These are phyloP conservation scores for Burhinus oedicnemus DNA, from an alignment of 2,113 vertebrate genomes.

Conservation along the genomic window DNA sequence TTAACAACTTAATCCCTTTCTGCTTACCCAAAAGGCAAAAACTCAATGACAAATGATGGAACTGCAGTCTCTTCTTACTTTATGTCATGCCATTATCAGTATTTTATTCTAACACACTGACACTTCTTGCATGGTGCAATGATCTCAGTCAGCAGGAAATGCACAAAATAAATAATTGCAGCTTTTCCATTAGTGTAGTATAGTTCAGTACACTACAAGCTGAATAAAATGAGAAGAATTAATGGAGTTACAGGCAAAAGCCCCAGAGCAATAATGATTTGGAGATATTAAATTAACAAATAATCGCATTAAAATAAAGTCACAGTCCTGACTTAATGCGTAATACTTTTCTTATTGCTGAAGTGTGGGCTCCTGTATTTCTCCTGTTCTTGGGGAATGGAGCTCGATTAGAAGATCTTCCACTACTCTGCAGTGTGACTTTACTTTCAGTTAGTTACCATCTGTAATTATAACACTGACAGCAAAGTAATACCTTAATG, in stretches of 20 bases:
- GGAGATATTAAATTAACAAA: slow-evolving; percentile 30
- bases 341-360: neutral
- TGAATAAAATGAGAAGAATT: slow-evolving; percentile 34
- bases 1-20: neutral
- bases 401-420: neutral
- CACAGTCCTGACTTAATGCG: neutral
- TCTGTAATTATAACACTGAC: neutral
- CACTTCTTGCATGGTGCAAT: slow-evolving; percentile 10
- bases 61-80: neutral
- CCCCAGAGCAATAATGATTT: neutral
- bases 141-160: slow-evolving; percentile 41
- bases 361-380: neutral
- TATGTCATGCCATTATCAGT: neutral
- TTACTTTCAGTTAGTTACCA: neutral
- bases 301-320: slow-evolving; percentile 28
- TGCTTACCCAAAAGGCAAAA: slow-evolving; percentile 18
- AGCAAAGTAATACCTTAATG: neutral
- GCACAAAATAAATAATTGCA: slow-evolving; percentile 58
- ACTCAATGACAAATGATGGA: neutral
- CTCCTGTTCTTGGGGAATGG: neutral
- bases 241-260: slow-evolving; percentile 33
- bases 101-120: slow-evolving; percentile 16
- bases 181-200: neutral
- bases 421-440: neutral
- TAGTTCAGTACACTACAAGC: neutral